Base-by-base conservation (phyloP, 1,140 invertebrate genomes). In the Bombus impatiens region DNA sequence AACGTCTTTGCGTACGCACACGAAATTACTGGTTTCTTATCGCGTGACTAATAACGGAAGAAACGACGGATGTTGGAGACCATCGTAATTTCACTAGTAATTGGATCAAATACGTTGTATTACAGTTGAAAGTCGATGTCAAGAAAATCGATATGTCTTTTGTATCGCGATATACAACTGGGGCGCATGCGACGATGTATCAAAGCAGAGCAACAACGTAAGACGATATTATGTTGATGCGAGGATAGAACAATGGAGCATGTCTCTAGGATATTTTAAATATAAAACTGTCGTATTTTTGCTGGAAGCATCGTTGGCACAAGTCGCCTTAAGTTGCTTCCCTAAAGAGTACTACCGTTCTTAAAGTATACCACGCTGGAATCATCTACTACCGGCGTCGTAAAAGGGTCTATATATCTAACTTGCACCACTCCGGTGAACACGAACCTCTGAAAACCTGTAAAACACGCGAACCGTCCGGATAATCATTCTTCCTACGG, bases 381-480 rank as follows among this genome's bases (percentile, higher is more conserved):
- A 87, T 84, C 70, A 83, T 89, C 84, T 65, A 78, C 75, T 47
- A 47, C 42, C 35, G 68, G 9, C 44, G 44, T 89, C 76, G 87
- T 89, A 87, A 89, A 89, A 89, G 78, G 53, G 79, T 85, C 86
- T 91, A 87, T 89, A 88, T 89, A 68, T 84, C 83, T 86, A 80
- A 70, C 62, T 77, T 62, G 74, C 86, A 62, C 68, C 76, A 88
- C 86, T 80, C 81, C 79, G 53, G 80, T 57, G 65, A 89, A 71
- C 85, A 89, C 84, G 87, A 88, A 89, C 77, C 88, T 76, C 84
- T 78, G 89, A 86, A 88, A 90, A 89, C 87, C 87, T 89, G 86
- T 89, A 90, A 91, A 92, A 91, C 91, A 92, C 88, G 85, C 89
- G 84, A 93, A 84, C 83, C 80, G 74, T 84, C 79, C 84, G 84